Evolutionary conservation across 2,797 vertebrate species (phyloP), one percentile per base, ranked within the genome.

Genomic region (Pangasius mekongensis): DNA sequence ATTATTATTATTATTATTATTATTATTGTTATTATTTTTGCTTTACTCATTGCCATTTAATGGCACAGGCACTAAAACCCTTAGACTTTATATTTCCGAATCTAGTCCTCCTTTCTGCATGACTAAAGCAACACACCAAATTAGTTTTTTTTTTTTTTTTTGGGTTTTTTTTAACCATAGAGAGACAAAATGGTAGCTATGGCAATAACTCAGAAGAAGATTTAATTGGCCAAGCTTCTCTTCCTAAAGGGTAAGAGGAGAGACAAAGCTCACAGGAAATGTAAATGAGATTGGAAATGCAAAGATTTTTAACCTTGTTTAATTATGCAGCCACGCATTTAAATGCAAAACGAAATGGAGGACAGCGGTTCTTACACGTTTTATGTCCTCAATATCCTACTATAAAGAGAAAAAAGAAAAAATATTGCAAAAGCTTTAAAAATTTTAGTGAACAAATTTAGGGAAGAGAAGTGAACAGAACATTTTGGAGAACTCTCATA

Each of bases 151-250:
- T 33, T 87, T 66, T 33, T 78, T 52, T 54, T 86, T 83, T 87
- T 22, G 36, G 36, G 2, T 39, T 39, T 39, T 39, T 67, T 87
- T 83, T 64, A 56, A 56, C 87, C 86, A 85, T 0, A 56, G 84
- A 83, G 84, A 89, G 83, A 84, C 67, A 89, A 90, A 89, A 87
- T 39, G 58, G 87, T 88, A 33, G 73, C 91, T 77, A 87, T 80
- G 77, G 71, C 84, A 87, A 91, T 89, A 77, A 87, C 58, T 54
- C 60, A 77, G 85, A 52, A 83, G 71, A 67, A 62, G 78, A 84
- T 77, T 87, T 87, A 90, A 92, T 92, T 91, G 91, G 87, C 87
- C 78, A 81, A 81, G 87, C 58, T 20, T 90, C 83, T 84, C 60
- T 33, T 89, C 76, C 73, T 88, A 66, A 90, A 89, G 83, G 84